phyloP scores from a whole-genome alignment of 2,888 invertebrate species.

The Apomyelois bistriatella region DNA sequence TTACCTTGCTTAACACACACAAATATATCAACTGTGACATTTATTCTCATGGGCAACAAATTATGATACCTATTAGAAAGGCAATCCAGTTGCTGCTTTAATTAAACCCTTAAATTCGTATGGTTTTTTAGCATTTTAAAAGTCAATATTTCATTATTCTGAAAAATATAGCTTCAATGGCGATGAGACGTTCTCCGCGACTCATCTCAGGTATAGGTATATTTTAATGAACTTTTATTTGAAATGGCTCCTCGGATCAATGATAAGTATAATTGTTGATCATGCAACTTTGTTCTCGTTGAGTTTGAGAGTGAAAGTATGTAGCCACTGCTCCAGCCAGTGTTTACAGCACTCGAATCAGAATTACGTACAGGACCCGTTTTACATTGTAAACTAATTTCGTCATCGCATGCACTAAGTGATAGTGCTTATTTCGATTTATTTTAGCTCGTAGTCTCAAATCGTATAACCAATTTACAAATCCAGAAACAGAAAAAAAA shows the following conservation, averaged over 20 bases:
- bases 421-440: neutral
- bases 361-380: neutral
- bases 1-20: neutral
- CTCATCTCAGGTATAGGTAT: too few relatives aligned
- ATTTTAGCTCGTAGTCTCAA: neutral
- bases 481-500: too few relatives aligned
- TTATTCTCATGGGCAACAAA: too few relatives aligned
- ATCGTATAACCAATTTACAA: too few relatives aligned
- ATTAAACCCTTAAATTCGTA: too few relatives aligned
- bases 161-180: too few relatives aligned
- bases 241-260: neutral
- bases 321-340: slow-evolving; percentile 41
- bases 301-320: slow-evolving; percentile 48
- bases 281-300: neutral
- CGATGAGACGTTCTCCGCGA: too few relatives aligned
- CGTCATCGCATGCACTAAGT: neutral
- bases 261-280: neutral
- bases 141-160: too few relatives aligned
- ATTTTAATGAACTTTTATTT: too few relatives aligned
- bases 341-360: slow-evolving; percentile 16
- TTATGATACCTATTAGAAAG: too few relatives aligned
- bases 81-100: too few relatives aligned
- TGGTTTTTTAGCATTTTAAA: too few relatives aligned
- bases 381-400: neutral
- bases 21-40: neutral